Conservation (phyloP, 2,888 invertebrate genomes). For the Cryptus armator region DNA sequence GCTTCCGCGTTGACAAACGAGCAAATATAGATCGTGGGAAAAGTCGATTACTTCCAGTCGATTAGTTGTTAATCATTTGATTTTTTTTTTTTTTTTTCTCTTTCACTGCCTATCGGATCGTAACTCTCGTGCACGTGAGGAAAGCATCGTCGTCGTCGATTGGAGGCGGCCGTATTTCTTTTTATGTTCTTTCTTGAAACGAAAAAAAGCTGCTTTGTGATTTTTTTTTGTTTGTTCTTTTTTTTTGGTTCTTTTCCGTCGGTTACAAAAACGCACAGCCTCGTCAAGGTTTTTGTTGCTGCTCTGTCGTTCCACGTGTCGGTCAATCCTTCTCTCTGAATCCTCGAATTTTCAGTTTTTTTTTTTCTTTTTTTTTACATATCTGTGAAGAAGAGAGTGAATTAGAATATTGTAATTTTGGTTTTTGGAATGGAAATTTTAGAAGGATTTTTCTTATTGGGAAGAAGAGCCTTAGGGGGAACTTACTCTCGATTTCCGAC, state of each 20-base stretch:
- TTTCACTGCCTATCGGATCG: not conserved
- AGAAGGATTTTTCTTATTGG: not conserved
- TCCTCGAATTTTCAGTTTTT: conserved; percentile 26
- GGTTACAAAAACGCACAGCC: conserved; percentile 20
- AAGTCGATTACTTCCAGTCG: too few species aligned
- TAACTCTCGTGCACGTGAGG: not conserved
- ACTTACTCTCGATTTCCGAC: conserved; percentile 84
- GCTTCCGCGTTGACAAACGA: conserved; percentile 8
- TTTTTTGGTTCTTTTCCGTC: conserved; percentile 22
- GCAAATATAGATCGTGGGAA: conserved; percentile 5
- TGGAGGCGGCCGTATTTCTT: not conserved
- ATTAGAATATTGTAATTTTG: not conserved
- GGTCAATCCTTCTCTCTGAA: conserved; percentile 34
- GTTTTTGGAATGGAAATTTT: not conserved
- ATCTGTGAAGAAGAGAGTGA: conserved; percentile 31
- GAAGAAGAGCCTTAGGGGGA: not conserved
- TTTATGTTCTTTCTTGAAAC: not conserved
- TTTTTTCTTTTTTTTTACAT: conserved; percentile 66
- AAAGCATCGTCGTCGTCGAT: conserved; percentile 14
- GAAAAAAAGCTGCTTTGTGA: not conserved
- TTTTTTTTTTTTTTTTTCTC: too few species aligned
- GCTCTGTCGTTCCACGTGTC: conserved; percentile 51
- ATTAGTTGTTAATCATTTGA: conserved; percentile 5
- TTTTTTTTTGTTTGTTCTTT: conserved; percentile 12
- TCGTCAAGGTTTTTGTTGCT: conserved; percentile 35